Evolutionary conservation across 2,888 invertebrate species (phyloP).

Genomic region (Hydropsyche betteni): DNA sequence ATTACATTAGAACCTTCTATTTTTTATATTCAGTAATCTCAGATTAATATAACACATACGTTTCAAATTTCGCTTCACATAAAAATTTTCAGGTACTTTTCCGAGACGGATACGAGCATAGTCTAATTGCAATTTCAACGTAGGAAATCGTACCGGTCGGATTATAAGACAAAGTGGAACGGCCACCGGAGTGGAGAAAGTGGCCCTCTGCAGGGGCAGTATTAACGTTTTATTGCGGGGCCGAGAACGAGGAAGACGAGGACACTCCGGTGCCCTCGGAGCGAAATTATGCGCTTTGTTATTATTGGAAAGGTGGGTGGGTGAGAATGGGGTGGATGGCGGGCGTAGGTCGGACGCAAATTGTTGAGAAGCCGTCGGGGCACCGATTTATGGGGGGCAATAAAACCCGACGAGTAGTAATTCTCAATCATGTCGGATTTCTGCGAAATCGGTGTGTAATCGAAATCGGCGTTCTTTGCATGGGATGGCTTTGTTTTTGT

Average conservation of each 20-base stretch:
- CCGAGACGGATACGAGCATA: slow-evolving; percentile 43
- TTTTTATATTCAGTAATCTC: too few relatives aligned
- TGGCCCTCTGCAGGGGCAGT: slow-evolving; percentile 28
- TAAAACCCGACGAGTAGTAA: slow-evolving; percentile 35
- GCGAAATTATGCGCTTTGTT: slow-evolving; percentile 37
- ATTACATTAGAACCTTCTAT: too few relatives aligned
- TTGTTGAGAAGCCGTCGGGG: slow-evolving; percentile 30
- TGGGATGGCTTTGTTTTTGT: neutral
- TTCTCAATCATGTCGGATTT: slow-evolving; percentile 36
- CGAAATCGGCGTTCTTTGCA: neutral
- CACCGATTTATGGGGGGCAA: slow-evolving; percentile 32
- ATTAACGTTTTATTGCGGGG: slow-evolving; percentile 48
- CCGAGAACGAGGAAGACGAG: neutral
- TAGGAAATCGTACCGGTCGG: slow-evolving; percentile 41
- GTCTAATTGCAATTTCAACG: slow-evolving; percentile 51
- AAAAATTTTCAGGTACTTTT: slow-evolving; percentile 20
- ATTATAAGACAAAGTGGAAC: slow-evolving; percentile 23
- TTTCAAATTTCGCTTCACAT: neutral
- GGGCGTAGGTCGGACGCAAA: slow-evolving; percentile 1
- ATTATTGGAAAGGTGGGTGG: slow-evolving; percentile 21
- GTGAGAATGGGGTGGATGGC: neutral
- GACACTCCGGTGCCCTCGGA: slow-evolving; percentile 32
- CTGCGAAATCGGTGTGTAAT: slow-evolving; percentile 17
- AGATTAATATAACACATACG: too few relatives aligned
- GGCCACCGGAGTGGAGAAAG: slow-evolving; percentile 13